These are phyloP conservation scores for Choreutis nemorana DNA, from an alignment of 2,888 invertebrate species.

Conservation along the genomic window DNA sequence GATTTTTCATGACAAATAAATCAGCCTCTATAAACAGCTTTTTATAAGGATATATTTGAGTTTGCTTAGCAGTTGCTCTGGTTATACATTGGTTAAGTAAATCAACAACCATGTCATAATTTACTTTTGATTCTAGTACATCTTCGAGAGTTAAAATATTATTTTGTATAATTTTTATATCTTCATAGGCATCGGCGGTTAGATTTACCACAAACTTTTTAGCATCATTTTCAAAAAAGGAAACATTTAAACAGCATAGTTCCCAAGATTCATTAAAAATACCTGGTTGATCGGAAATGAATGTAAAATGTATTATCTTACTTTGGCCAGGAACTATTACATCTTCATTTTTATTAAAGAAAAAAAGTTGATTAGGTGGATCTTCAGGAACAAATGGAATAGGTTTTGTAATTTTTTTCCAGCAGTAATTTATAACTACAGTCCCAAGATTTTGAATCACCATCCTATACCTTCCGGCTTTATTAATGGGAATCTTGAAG, in stretches of 20 bases:
- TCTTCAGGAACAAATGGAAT: slow-evolving; percentile 35
- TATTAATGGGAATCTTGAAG: slow-evolving; percentile 35
- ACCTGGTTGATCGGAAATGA: slow-evolving; percentile 38
- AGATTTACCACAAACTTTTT: slow-evolving; percentile 35
- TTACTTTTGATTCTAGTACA: slow-evolving; percentile 25
- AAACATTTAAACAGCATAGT: slow-evolving; percentile 43
- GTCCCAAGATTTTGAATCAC: slow-evolving; percentile 60
- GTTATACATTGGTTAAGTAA: slow-evolving; percentile 25
- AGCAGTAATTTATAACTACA: slow-evolving; percentile 49
- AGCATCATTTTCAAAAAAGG: slow-evolving; percentile 31
- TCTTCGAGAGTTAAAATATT: slow-evolving; percentile 25
- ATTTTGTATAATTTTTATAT: slow-evolving; percentile 18
- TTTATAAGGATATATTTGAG: slow-evolving; percentile 40
- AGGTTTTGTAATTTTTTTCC: slow-evolving; percentile 41
- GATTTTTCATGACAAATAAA: slow-evolving; percentile 48
- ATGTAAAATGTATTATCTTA: slow-evolving; percentile 49
- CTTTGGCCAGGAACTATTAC: slow-evolving; percentile 57
- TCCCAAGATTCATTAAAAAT: slow-evolving; percentile 57
- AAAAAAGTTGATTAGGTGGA: slow-evolving; percentile 47
- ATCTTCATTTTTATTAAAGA: slow-evolving; percentile 65
- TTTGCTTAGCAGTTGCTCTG: slow-evolving; percentile 23
- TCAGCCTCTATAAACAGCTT: slow-evolving; percentile 41
- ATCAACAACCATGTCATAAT: slow-evolving; percentile 20
- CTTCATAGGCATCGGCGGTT: slow-evolving; percentile 36
- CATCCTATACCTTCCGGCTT: slow-evolving; percentile 37